A percentile compares a stretch with the other conserved stretches of the same genome.
phyloP scores from a whole-genome alignment of 2,797 vertebrate genomes.

The Chaetodon trifasciatus region DNA sequence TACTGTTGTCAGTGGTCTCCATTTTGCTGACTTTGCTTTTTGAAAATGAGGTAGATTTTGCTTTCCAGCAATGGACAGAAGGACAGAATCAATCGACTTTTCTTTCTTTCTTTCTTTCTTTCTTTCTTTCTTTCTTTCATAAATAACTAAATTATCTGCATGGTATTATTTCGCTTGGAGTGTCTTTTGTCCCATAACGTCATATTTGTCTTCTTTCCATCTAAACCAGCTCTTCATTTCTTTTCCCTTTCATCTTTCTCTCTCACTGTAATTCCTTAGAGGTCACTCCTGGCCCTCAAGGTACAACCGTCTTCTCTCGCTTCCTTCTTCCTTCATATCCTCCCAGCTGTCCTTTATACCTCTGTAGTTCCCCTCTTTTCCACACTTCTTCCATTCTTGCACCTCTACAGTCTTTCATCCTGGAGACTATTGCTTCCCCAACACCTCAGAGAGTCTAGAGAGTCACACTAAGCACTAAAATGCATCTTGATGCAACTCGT shows the following conservation, averaged over 20 bases:
- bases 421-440: slow-evolving; percentile 58
- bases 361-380: slow-evolving; percentile 39
- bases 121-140: too few species aligned
- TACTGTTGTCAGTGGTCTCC: slow-evolving; percentile 26
- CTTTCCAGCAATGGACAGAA: slow-evolving; percentile 10
- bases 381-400: slow-evolving; percentile 43
- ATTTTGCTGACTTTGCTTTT: slow-evolving; percentile 53
- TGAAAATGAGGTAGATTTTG: slow-evolving; percentile 34
- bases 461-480: slow-evolving; percentile 48
- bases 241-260: slow-evolving; percentile 3
- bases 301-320: slow-evolving; percentile 32
- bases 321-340: slow-evolving; percentile 39
- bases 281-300: slow-evolving; percentile 19
- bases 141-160: background rate
- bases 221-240: slow-evolving; percentile 2
- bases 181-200: background rate
- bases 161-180: slow-evolving; percentile 3
- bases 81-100: slow-evolving; percentile 6
- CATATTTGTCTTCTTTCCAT: background rate
- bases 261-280: slow-evolving; percentile 4
- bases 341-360: slow-evolving; percentile 68
- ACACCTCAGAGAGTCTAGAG: slow-evolving; percentile 61
- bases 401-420: slow-evolving; percentile 61
- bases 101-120: too few species aligned
- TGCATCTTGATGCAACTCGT: slow-evolving; percentile 27